Evolutionary conservation across 1,140 invertebrate genomes (phyloP), one percentile per base, ranked within the genome.

Genomic region (Acromyrmex echinatior): DNA sequence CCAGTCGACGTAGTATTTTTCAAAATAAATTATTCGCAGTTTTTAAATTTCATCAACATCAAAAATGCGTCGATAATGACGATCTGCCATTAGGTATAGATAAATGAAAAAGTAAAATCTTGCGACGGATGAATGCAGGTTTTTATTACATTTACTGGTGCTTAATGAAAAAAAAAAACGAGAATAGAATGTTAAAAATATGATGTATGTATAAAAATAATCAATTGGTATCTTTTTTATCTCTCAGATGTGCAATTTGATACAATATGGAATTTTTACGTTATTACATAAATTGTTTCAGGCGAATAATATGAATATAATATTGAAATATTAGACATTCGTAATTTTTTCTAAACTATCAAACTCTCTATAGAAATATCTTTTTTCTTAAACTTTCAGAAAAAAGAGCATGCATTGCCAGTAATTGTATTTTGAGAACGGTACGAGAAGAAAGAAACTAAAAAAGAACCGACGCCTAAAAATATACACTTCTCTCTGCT

Each of bases 381-480:
- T 39, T 58, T 9, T 60, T 14, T 45, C 3, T 53, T 53, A 25
- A 80, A 51, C n/a, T 80, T 56, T 21, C n/a, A 66, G 35, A 70
- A 25, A 49, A 25, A 12, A 45, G 21, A 18, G 60, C 62, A 35
- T 6, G 39, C 16, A 35, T 51, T 21, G 21, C 18, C 28, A 10
- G 18, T 18, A 62, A 51, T 62, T n/a, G 45, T 66, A 62, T 86
- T 71, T 89, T 53, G 78, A 51, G 49, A 87, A 85, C 35, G 49
- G 9, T 35, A n/a, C 12, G 58, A 53, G 62, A 86, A 85, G 63
- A 87, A 88, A 49, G 80, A 80, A 84, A 49, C 39, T 58, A 10
- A 81, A 90, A 89, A 74, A 88, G 60, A 39, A 18, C 49, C 63
- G 49, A 58, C 31, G n/a, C 65, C 79, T 86, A 89, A 90, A 90